Percentiles rank a stretch among this genome's conserved stretches.
Conservation (phyloP, 2,113 vertebrate species). For the Hippotragus niger region DNA sequence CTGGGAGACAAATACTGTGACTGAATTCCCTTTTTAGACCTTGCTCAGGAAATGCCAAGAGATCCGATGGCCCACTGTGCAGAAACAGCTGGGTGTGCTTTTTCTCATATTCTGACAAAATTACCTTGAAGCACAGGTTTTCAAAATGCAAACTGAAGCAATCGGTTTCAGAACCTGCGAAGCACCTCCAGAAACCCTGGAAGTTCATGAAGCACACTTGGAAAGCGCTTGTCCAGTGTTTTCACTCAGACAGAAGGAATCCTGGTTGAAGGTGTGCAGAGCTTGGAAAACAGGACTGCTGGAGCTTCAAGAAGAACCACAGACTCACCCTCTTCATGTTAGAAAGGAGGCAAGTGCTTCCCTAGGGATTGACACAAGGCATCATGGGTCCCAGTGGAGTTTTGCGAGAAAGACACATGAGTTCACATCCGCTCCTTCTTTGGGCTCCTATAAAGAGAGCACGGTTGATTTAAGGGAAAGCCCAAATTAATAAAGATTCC, state of each 20-base stretch:
- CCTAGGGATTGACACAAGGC: not conserved
- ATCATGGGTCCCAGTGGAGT: not conserved
- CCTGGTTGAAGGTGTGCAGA: not conserved
- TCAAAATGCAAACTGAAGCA: not conserved
- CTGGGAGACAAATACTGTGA: rapidly evolving
- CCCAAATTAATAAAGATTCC: not conserved
- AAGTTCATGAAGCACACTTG: not conserved
- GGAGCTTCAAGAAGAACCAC: not conserved
- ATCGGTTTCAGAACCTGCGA: not conserved
- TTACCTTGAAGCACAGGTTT: not conserved
- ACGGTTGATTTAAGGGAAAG: not conserved
- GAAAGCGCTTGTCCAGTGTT: not conserved
- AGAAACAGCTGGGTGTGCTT: too few species aligned
- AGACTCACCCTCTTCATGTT: not conserved
- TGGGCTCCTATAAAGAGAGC: not conserved
- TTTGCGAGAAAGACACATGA: not conserved
- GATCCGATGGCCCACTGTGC: rapidly evolving
- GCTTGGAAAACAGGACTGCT: not conserved
- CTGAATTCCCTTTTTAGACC: not conserved
- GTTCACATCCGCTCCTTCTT: not conserved
- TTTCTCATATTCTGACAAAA: not conserved
- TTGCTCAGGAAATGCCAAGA: not conserved
- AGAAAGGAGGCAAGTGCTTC: not conserved
- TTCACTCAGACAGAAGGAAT: not conserved
- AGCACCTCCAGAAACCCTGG: not conserved